These are phyloP conservation scores for Palythoa grandiflora DNA, from an alignment of 92 coral and sea anemone genomes.

Conservation along the genomic window DNA sequence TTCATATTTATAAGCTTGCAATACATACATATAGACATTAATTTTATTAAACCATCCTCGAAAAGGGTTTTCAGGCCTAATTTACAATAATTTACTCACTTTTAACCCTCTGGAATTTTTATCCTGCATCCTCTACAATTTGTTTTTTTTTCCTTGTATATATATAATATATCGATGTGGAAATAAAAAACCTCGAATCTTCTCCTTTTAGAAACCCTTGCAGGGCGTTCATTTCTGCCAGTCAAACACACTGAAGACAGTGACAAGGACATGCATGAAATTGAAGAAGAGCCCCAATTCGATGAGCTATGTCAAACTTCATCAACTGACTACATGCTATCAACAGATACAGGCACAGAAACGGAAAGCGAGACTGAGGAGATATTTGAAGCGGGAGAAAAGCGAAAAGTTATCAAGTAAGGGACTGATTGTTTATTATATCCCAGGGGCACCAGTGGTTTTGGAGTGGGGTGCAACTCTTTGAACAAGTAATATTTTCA, in stretches of 20 bases:
- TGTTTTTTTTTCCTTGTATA: background rate
- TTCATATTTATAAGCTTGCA: too few relatives aligned
- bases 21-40: too few relatives aligned
- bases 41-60: too few relatives aligned
- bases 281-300: constrained; percentile 37
- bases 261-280: constrained; percentile 37
- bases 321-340: constrained; percentile 15
- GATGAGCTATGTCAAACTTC: constrained; percentile 9
- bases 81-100: background rate
- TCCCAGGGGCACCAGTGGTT: background rate
- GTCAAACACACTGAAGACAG: constrained; percentile 2
- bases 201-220: constrained; percentile 26
- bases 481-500: background rate
- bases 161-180: background rate
- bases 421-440: background rate
- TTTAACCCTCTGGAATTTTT: background rate
- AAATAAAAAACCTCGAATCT: constrained; percentile 7
- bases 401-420: constrained; percentile 17
- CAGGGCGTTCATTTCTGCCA: constrained; percentile 18
- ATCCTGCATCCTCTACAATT: background rate
- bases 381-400: constrained; percentile 21
- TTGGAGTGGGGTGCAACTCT: background rate
- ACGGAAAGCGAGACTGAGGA: constrained; percentile 40
- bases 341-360: constrained; percentile 40
- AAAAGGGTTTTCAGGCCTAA: too few relatives aligned